Percentiles rank a stretch among this genome's conserved stretches.
phyloP scores from a whole-genome alignment of 2,888 invertebrate genomes.

The Microctonus hyperodae region DNA sequence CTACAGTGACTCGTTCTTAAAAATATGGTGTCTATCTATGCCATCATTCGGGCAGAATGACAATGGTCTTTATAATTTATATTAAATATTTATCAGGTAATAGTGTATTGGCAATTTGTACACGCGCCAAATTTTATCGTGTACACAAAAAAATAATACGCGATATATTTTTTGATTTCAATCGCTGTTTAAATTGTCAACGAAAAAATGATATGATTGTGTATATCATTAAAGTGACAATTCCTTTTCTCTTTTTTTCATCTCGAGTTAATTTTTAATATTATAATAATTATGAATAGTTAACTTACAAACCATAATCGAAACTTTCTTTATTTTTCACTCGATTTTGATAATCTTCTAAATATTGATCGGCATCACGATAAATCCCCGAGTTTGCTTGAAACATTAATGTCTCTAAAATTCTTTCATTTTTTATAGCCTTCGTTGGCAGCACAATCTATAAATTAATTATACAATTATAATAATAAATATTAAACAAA shows the following conservation, averaged over 20 bases:
- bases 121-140: too few relatives aligned
- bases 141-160: not conserved
- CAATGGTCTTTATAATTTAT: too few relatives aligned
- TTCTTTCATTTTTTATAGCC: constrained; percentile 90
- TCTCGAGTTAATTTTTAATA: not conserved
- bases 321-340: constrained; percentile 90
- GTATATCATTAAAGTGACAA: too few relatives aligned
- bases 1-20: too few relatives aligned
- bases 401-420: constrained; percentile 90
- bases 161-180: constrained; percentile 10
- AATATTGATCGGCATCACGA: constrained; percentile 85
- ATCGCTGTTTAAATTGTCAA: not conserved
- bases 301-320: constrained; percentile 73
- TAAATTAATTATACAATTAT: constrained; percentile 40
- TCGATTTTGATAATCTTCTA: constrained; percentile 87
- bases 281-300: not conserved
- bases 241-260: too few relatives aligned
- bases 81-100: too few relatives aligned
- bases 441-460: constrained; percentile 89
- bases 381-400: constrained; percentile 94
- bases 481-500: too few relatives aligned
- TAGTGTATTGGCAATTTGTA: too few relatives aligned
- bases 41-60: too few relatives aligned
- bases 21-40: too few relatives aligned
- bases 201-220: too few relatives aligned